phyloP scores from a whole-genome alignment of 2,888 invertebrate species.

The Drosophila picticornis region DNA sequence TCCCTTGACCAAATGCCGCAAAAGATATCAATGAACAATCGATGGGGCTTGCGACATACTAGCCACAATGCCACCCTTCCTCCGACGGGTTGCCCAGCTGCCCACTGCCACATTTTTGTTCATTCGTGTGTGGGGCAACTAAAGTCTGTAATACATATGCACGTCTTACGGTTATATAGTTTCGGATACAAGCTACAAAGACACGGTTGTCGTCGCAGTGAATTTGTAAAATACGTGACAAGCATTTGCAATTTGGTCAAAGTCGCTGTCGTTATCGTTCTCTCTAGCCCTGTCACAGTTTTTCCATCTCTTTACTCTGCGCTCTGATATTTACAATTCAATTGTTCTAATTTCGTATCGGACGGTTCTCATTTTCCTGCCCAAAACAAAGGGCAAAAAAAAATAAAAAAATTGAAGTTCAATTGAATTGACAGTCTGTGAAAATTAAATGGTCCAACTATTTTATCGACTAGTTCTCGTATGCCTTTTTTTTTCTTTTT shows the following conservation, averaged over 20 bases:
- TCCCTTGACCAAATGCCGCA: constrained; percentile 50
- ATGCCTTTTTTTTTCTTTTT: constrained; percentile 29
- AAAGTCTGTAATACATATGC: constrained; percentile 53
- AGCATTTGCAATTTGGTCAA: constrained; percentile 71
- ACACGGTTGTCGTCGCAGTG: constrained; percentile 71
- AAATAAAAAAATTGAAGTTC: constrained; percentile 57
- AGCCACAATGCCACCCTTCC: constrained; percentile 37
- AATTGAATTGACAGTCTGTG: constrained; percentile 72
- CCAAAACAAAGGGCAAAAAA: constrained; percentile 13
- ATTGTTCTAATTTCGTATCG: constrained; percentile 77
- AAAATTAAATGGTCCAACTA: constrained; percentile 66
- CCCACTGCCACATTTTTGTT: background rate
- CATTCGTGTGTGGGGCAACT: constrained; percentile 30
- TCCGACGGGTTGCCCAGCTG: background rate
- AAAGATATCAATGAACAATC: constrained; percentile 77
- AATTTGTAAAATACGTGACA: constrained; percentile 82
- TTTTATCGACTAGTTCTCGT: constrained; percentile 42
- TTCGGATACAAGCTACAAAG: constrained; percentile 53
- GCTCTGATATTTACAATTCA: constrained; percentile 76
- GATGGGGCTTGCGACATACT: constrained; percentile 58
- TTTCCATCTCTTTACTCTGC: constrained; percentile 32
- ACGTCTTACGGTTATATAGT: constrained; percentile 45
- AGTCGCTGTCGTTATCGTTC: constrained; percentile 50
- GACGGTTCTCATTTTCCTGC: constrained; percentile 42
- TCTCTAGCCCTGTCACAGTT: constrained; percentile 20